Evolutionary conservation across 2,797 vertebrate species (phyloP), one percentile per base, ranked within the genome.

Genomic region (Danio kyathit): DNA sequence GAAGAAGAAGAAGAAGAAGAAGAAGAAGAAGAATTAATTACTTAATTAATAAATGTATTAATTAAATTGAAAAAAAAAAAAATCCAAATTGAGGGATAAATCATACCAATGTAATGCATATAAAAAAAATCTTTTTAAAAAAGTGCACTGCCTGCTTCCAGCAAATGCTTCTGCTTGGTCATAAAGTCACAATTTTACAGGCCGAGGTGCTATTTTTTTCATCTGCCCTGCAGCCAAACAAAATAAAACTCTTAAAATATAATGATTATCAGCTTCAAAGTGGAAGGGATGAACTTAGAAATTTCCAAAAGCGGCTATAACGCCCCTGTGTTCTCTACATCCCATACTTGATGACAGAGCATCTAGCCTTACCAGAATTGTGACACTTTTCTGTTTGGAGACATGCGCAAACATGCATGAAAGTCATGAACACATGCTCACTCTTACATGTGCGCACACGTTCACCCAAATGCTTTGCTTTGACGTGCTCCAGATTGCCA

Each of bases 401-500:
- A 64, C 52, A 70, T 54, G 70, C 10, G 44, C 46, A 63, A 74
- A 75, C 82, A 75, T 11, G 59, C 40, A 83, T 59, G 12, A 49
- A 78, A 64, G 21, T 61, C 46, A 67, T 43, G 44, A 49, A 74
- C 75, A 74, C 60, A 72, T 48, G 69, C 66, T 29, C 44, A 21
- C 43, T 49, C 61, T 65, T 63, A 65, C 69, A 73, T 57, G 49
- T 61, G 59, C 40, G 19, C 48, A 44, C 71, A 76, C 57, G 56
- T 17, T 82, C 64, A 52, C 29, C 70, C 52, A 51, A 59, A 77
- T 21, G 76, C 70, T 74, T 71, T 81, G 76, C 70, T 74, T 71
- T 81, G 72, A 81, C 78, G 78, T 74, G 81, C 74, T 85, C 73
- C 73, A 86, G 74, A 81, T 84, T 84, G 83, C 74, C 79, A 77